These are phyloP conservation scores for Triplophysa yarkandensis DNA, from an alignment of 2,797 vertebrate species.

Conservation along the genomic window DNA sequence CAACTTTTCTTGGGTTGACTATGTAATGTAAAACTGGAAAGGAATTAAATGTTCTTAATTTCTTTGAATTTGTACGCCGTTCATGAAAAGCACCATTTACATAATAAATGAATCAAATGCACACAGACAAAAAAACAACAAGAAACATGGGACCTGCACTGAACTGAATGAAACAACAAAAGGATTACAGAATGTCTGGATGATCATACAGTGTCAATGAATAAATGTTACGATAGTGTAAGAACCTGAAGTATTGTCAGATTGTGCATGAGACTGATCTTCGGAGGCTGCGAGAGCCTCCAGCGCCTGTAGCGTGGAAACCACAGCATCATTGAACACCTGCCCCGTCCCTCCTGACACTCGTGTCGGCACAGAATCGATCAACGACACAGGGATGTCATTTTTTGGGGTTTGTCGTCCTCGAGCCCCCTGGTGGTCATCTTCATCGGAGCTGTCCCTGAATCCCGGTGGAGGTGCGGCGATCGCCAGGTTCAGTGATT, in stretches of 20 bases:
- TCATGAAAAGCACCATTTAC: conserved; percentile 14
- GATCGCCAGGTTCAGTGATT: conserved; percentile 96
- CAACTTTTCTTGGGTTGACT: background rate
- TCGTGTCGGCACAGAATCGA: conserved; percentile 90
- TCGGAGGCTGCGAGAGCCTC: conserved; percentile 94
- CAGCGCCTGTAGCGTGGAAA: conserved; percentile 91
- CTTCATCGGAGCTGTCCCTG: conserved; percentile 97
- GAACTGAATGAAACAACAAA: conserved; percentile 75
- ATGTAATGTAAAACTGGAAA: background rate
- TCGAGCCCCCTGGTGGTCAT: conserved; percentile 84
- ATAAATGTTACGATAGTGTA: conserved; percentile 98
- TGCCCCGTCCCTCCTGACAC: conserved; percentile 80
- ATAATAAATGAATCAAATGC: conserved; percentile 67
- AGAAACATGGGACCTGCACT: conserved; percentile 46
- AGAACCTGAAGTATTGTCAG: conserved; percentile 98
- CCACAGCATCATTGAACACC: conserved; percentile 85
- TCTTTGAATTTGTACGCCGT: background rate
- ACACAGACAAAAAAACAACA: conserved; percentile 67
- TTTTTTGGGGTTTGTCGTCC: conserved; percentile 70
- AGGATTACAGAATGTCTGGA: conserved; percentile 76
- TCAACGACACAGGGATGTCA: conserved; percentile 96
- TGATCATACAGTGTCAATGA: conserved; percentile 82
- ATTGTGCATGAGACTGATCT: conserved; percentile 85
- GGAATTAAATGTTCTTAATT: background rate
- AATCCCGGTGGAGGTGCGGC: conserved; percentile 97